phyloP scores from a whole-genome alignment of 2,113 vertebrate species.

The Colistium nudipinnis region DNA sequence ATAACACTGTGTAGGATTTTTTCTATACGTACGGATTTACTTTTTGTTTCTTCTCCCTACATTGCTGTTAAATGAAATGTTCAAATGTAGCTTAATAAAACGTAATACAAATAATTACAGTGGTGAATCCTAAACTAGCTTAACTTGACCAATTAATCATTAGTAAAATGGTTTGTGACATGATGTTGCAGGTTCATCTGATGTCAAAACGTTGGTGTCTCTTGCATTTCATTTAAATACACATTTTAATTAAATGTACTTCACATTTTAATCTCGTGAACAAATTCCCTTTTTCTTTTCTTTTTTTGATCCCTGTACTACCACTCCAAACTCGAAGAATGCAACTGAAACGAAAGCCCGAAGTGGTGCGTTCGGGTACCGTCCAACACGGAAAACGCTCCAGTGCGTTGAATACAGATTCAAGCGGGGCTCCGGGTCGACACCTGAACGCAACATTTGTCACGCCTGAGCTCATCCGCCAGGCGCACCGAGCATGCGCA shows the following conservation, averaged over 20 bases:
- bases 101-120: too few relatives aligned
- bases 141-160: background rate
- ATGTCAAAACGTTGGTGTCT: background rate
- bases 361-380: background rate
- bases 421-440: too few relatives aligned
- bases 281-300: too few relatives aligned
- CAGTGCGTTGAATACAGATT: too few relatives aligned
- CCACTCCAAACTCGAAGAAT: background rate
- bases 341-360: fast-evolving
- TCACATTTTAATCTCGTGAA: too few relatives aligned
- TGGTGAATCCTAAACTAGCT: too few relatives aligned
- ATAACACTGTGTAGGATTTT: background rate
- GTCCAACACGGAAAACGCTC: too few relatives aligned
- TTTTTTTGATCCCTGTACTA: too few relatives aligned
- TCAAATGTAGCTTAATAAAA: too few relatives aligned
- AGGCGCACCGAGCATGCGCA: constrained; percentile 74
- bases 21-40: background rate
- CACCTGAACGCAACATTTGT: constrained; percentile 68
- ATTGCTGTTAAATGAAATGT: background rate
- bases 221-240: too few relatives aligned
- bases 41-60: background rate
- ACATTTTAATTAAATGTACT: too few relatives aligned
- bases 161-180: background rate
- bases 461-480: constrained; percentile 43
- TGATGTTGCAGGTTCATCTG: background rate